Evolutionary conservation across 2,888 invertebrate species (phyloP).

Genomic region (Asteroscopus sphinx): DNA sequence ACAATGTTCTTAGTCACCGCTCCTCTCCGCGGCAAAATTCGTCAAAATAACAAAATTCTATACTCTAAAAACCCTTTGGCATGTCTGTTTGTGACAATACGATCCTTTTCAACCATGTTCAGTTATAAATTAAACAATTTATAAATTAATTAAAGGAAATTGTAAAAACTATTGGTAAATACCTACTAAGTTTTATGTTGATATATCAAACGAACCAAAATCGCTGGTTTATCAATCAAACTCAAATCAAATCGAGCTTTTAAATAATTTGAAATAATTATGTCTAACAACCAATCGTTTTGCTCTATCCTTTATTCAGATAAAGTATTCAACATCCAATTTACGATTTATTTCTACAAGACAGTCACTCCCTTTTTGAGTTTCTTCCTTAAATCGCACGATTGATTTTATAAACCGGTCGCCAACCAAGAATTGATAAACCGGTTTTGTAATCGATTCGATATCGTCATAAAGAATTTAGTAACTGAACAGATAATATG

Average conservation of each 20-base stretch:
- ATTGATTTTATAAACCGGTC: constrained; percentile 1
- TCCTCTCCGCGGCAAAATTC: constrained; percentile 62
- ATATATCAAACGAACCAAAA: constrained; percentile 7
- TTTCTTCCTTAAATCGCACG: neutral
- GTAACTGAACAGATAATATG: neutral
- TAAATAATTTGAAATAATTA: neutral
- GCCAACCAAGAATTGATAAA: constrained; percentile 9
- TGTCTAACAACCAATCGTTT: neutral
- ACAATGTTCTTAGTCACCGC: constrained; percentile 50
- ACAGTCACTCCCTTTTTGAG: neutral
- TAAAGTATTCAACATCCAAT: neutral
- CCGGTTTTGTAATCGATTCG: constrained; percentile 25
- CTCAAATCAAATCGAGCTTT: no score
- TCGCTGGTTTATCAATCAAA: neutral
- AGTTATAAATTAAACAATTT: constrained; percentile 25
- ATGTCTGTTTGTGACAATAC: constrained; percentile 43
- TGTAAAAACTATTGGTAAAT: constrained; percentile 1
- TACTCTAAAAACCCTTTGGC: constrained; percentile 67
- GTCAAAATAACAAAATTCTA: constrained; percentile 67
- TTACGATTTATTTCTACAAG: neutral
- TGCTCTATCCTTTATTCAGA: neutral
- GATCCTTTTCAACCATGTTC: constrained; percentile 24
- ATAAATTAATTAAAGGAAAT: constrained; percentile 20
- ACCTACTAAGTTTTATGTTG: constrained; percentile 1
- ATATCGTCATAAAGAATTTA: constrained; percentile 6